Evolutionary conservation across 2,797 vertebrate genomes (phyloP), one percentile per base, ranked within the genome.

Genomic region (Discoglossus pictus): DNA sequence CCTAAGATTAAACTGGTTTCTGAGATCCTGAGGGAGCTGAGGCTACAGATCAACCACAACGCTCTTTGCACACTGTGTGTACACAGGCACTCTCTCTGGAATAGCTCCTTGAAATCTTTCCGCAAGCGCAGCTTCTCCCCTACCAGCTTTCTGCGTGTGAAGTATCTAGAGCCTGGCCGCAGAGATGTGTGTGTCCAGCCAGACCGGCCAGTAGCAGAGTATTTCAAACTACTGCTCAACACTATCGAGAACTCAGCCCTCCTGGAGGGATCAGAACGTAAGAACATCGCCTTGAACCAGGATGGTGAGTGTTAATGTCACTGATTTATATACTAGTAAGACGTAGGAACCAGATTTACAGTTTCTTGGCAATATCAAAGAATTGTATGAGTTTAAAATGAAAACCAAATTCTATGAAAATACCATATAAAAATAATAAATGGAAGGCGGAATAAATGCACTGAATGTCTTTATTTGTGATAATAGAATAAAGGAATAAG

Each of bases 201-300:
- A 38, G 70, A 75, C 47, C 65, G 74, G 43, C 83, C 88, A 6
- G 75, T 84, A 76, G 66, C 78, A 79, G 67, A 68, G 74, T 99
- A 98, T 81, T 86, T 97, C 73, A 80, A 86, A 25, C 82, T 90
- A 56, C 80, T 99, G 70, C 78, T 94, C 78, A 79, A 81, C 65
- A 87, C 92, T 73, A 87, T 98, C 81, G 86, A 93, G 79, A 88
- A 84, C 67, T 95, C 88, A 2, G 76, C 80, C 18, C 48, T 97
- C 71, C 96, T 99, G 77, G 93, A 94, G 78, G 96, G 96, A 50
- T 88, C 89, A 8, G 78, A 82, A 44, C 85, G 74, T 75, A 98
- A 94, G 80, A 97, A 93, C 65, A 82, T 99, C 78, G 80, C 90
- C 1, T 79, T 97, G 72, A 86, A 95, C 79, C 85, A 88, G 53